Evolutionary conservation across 2,888 invertebrate species (phyloP).

Genomic region (Eulithis prunata): DNA sequence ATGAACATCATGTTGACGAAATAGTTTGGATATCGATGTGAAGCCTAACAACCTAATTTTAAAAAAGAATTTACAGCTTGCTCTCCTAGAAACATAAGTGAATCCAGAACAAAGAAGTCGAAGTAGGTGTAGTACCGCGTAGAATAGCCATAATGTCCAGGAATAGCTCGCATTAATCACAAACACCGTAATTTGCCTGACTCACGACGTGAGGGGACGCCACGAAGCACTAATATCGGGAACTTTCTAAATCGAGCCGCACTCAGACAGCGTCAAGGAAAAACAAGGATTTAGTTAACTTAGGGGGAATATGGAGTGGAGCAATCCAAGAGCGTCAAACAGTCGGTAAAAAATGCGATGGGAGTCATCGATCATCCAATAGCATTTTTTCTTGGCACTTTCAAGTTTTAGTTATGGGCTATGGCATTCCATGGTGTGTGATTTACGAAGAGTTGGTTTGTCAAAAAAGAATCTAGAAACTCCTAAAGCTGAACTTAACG

Average conservation of each 20-base stretch:
- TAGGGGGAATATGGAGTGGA: constrained; percentile 48
- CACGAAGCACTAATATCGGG: constrained; percentile 59
- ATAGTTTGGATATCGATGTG: no score
- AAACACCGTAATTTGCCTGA: constrained; percentile 79
- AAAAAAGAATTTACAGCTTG: no score
- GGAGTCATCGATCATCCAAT: background rate
- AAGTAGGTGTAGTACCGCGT: constrained; percentile 50
- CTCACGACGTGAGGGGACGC: constrained; percentile 78
- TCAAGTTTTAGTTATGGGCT: no score
- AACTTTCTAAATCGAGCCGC: constrained; percentile 76
- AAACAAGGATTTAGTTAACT: constrained; percentile 58
- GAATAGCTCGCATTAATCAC: constrained; percentile 81
- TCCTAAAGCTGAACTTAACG: no score
- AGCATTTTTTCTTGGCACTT: background rate
- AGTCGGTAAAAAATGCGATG: constrained; percentile 28
- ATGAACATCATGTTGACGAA: background rate
- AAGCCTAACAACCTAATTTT: no score
- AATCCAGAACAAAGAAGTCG: constrained; percentile 65
- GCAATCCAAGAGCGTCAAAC: constrained; percentile 32
- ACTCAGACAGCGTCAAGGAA: constrained; percentile 59
- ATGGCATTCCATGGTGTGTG: background rate
- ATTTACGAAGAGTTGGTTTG: background rate
- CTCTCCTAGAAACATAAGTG: no score
- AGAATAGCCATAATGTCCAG: constrained; percentile 64
- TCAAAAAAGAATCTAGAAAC: no score